These are phyloP conservation scores for Steatocranus sp. DNA, from an alignment of 2,797 vertebrate genomes.

Conservation along the genomic window DNA sequence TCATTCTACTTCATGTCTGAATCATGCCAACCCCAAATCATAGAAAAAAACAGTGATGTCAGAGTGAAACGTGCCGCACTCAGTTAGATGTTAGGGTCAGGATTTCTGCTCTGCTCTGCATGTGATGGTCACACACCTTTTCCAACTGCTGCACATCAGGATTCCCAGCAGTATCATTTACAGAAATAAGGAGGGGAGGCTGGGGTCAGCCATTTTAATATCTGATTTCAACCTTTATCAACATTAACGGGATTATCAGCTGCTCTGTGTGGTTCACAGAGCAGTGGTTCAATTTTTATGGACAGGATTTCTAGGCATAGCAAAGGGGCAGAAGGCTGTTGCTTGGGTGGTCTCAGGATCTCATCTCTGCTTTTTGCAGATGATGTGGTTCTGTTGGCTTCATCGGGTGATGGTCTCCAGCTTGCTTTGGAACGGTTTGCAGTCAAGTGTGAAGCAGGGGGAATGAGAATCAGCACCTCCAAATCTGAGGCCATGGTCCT, in stretches of 20 bases:
- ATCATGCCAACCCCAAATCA: not conserved
- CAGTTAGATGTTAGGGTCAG: not conserved
- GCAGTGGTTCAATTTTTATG: too few species aligned
- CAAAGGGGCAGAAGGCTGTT: too few species aligned
- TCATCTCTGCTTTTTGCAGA: too few species aligned
- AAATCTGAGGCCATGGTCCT: not conserved
- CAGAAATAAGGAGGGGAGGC: too few species aligned
- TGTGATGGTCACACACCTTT: not conserved
- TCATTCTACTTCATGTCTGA: not conserved
- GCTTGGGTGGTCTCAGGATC: too few species aligned
- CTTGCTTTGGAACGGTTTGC: not conserved
- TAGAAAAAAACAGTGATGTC: not conserved
- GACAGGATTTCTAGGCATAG: too few species aligned
- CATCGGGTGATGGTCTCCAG: not conserved
- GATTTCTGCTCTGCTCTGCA: not conserved
- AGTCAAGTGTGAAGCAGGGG: not conserved
- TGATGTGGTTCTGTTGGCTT: not conserved
- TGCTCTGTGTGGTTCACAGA: too few species aligned
- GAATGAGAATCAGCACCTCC: not conserved
- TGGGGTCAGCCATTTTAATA: not conserved
- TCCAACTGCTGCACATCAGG: not conserved
- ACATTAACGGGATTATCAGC: too few species aligned
- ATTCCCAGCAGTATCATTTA: not conserved
- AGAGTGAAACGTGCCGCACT: not conserved
- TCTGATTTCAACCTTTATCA: not conserved